phyloP scores from a whole-genome alignment of 2,888 invertebrate species.

The Apotomis capreana region DNA sequence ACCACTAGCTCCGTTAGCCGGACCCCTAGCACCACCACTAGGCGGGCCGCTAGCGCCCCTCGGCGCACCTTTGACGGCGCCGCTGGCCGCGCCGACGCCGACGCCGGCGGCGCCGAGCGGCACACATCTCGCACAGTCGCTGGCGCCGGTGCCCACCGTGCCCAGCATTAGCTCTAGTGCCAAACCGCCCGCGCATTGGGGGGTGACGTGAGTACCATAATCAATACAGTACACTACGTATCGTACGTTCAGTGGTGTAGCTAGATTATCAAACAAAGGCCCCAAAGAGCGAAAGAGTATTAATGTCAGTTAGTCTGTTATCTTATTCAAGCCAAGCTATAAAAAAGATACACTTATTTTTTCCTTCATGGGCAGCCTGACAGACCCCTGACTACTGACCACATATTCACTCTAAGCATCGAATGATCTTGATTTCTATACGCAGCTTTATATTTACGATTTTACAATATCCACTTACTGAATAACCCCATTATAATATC shows the following conservation, averaged over 20 bases:
- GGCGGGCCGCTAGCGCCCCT: constrained; percentile 73
- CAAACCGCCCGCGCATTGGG: constrained; percentile 81
- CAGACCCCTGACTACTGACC: too few relatives aligned
- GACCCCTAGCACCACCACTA: constrained; percentile 60
- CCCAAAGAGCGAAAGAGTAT: too few relatives aligned
- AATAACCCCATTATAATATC: too few relatives aligned
- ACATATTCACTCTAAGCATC: too few relatives aligned
- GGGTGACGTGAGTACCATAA: constrained; percentile 76
- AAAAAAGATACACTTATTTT: too few relatives aligned
- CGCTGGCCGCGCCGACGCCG: constrained; percentile 74
- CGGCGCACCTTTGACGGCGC: constrained; percentile 64
- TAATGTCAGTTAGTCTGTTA: too few relatives aligned
- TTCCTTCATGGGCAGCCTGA: too few relatives aligned
- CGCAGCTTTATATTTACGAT: too few relatives aligned
- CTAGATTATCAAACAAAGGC: too few relatives aligned
- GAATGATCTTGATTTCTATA: too few relatives aligned
- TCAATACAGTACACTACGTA: neutral
- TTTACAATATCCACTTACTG: too few relatives aligned
- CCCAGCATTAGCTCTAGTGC: constrained; percentile 79
- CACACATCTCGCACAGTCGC: constrained; percentile 75
- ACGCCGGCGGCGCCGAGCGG: constrained; percentile 71
- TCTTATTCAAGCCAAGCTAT: too few relatives aligned
- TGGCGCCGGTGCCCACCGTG: constrained; percentile 80
- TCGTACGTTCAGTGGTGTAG: neutral
- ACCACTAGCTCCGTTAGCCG: constrained; percentile 70